phyloP scores from a whole-genome alignment of 2,113 vertebrate genomes.

The Corythoichthys intestinalis region DNA sequence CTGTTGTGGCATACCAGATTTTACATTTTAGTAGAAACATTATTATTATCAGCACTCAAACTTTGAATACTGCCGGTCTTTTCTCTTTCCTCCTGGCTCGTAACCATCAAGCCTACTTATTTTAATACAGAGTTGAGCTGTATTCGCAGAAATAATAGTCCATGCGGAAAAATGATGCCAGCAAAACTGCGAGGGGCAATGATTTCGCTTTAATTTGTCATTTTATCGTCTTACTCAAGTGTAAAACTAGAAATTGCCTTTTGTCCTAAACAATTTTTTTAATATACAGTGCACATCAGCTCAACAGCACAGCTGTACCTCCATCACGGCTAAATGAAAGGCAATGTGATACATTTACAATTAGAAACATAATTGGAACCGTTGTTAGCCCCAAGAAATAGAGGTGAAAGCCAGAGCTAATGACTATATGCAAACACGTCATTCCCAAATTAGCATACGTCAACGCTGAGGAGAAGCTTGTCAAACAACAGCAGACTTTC shows the following conservation, averaged over 20 bases:
- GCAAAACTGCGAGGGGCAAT: background rate
- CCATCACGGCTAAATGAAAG: slow-evolving; percentile 59
- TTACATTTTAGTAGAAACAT: background rate
- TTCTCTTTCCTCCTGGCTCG: background rate
- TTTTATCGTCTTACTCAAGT: background rate
- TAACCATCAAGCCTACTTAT: background rate
- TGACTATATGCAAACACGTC: slow-evolving; percentile 69
- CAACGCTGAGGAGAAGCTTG: slow-evolving; percentile 63
- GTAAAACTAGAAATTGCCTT: slow-evolving; percentile 31
- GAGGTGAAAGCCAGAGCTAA: slow-evolving; percentile 68
- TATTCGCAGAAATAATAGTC: background rate
- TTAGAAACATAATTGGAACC: slow-evolving; percentile 68
- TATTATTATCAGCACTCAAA: background rate
- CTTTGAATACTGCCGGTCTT: background rate
- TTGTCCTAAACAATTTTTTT: slow-evolving; percentile 32
- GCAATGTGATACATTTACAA: slow-evolving; percentile 59
- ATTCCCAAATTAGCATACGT: slow-evolving; percentile 72
- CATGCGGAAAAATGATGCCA: background rate
- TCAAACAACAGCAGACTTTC: slow-evolving; percentile 68
- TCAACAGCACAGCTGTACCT: slow-evolving; percentile 53
- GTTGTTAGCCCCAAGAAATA: slow-evolving; percentile 69
- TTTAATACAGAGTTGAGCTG: background rate
- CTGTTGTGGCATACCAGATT: background rate
- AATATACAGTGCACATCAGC: slow-evolving; percentile 3
- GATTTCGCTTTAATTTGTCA: background rate